Evolutionary conservation across 2,797 vertebrate species (phyloP).

Genomic region (Amblyopsis hoosieri): DNA sequence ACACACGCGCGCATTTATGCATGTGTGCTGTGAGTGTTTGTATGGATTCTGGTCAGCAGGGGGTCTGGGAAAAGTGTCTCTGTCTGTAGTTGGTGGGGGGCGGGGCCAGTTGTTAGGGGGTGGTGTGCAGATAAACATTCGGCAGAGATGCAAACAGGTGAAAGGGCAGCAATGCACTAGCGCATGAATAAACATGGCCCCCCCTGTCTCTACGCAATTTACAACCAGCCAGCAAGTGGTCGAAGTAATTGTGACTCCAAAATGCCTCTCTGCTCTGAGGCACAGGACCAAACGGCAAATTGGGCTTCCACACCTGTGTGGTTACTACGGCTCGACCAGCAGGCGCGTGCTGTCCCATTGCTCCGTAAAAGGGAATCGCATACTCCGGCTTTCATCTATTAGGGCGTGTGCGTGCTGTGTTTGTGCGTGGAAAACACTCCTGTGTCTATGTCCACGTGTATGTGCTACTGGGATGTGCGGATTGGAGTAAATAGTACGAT

Average conservation of each 20-base stretch:
- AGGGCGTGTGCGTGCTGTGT: constrained; percentile 8
- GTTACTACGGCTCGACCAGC: constrained; percentile 60
- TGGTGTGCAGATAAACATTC: constrained; percentile 73
- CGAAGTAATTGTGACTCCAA: constrained; percentile 69
- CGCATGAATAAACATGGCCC: constrained; percentile 80
- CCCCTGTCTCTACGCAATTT: constrained; percentile 76
- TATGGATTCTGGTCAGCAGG: constrained; percentile 29
- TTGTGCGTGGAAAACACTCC: neutral
- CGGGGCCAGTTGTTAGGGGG: constrained; percentile 36
- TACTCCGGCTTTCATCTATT: constrained; percentile 41
- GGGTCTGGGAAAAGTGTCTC: constrained; percentile 20
- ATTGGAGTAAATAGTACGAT: constrained; percentile 5
- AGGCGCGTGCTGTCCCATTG: constrained; percentile 37
- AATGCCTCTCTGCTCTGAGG: constrained; percentile 63
- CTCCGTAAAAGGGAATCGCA: constrained; percentile 35
- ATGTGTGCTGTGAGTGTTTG: neutral
- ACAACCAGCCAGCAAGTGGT: constrained; percentile 72
- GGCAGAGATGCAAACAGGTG: constrained; percentile 67
- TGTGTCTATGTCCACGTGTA: neutral
- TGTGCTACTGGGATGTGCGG: neutral
- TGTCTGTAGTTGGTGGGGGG: constrained; percentile 41
- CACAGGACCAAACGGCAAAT: constrained; percentile 61
- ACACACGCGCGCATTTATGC: neutral
- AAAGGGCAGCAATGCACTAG: constrained; percentile 72
- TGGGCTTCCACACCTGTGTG: constrained; percentile 56